A percentile compares a stretch with the other conserved stretches of the same genome.
Conservation (phyloP, 1,140 invertebrate genomes). For the Cephus cinctus region DNA sequence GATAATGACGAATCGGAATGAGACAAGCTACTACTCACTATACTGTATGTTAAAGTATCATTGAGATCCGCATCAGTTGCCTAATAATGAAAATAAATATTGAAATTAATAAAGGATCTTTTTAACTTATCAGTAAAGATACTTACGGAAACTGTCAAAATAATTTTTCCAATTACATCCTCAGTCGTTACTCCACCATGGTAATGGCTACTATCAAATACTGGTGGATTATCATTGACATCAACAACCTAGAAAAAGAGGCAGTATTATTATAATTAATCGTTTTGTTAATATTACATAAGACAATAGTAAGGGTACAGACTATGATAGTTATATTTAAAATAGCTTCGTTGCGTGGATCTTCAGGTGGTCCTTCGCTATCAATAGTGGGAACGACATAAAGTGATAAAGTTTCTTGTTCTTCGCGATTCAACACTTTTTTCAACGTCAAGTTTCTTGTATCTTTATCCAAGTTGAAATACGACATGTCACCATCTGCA, state of each 20-base stretch:
- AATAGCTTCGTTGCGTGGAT: slow-evolving; percentile 29
- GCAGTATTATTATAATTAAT: slow-evolving; percentile 14
- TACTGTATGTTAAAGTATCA: slow-evolving; percentile 46
- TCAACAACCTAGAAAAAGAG: slow-evolving; percentile 50
- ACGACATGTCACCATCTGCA: slow-evolving; percentile 48
- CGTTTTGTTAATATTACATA: neutral
- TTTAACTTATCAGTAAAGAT: no score
- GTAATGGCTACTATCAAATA: slow-evolving; percentile 50
- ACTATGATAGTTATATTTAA: slow-evolving; percentile 51
- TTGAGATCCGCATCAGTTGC: slow-evolving; percentile 55
- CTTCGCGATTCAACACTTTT: slow-evolving; percentile 46
- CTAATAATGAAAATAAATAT: slow-evolving; percentile 29
- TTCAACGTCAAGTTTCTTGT: slow-evolving; percentile 42
- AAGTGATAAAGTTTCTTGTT: slow-evolving; percentile 29
- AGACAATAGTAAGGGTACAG: slow-evolving; percentile 17
- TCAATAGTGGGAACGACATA: slow-evolving; percentile 51
- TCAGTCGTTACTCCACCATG: slow-evolving; percentile 50
- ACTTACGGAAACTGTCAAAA: slow-evolving; percentile 51
- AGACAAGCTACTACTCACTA: slow-evolving; percentile 43
- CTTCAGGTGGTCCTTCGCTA: slow-evolving; percentile 19
- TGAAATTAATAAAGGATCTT: neutral
- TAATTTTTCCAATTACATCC: slow-evolving; percentile 45
- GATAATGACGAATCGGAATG: slow-evolving; percentile 32
- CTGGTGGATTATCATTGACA: slow-evolving; percentile 55
- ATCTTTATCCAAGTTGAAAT: slow-evolving; percentile 41